Evolutionary conservation across 2,113 vertebrate genomes (phyloP).

Genomic region (Cranoglanis bouderius): DNA sequence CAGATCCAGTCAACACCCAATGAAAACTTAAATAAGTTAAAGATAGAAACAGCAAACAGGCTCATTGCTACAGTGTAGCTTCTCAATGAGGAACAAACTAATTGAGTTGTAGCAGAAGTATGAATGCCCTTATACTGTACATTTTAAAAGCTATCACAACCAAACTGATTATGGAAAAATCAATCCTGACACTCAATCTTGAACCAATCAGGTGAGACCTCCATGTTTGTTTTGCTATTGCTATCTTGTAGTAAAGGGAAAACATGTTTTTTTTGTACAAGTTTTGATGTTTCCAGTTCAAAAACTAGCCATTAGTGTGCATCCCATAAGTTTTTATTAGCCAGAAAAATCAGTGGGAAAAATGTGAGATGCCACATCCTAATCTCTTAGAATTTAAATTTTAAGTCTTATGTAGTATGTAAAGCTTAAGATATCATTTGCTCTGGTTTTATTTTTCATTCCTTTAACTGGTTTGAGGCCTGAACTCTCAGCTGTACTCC

Average conservation of each 20-base stretch:
- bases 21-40: neutral
- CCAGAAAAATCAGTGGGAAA: neutral
- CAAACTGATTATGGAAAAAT: neutral
- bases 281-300: neutral
- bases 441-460: neutral
- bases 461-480: neutral
- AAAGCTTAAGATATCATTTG: neutral
- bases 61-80: neutral
- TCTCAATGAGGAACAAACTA: neutral
- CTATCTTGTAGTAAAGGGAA: neutral
- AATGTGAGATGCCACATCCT: neutral
- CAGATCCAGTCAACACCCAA: neutral
- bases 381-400: neutral
- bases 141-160: constrained; percentile 1
- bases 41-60: neutral
- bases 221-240: neutral
- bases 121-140: neutral
- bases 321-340: neutral
- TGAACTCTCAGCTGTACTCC: neutral
- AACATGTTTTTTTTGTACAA: neutral
- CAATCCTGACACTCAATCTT: neutral
- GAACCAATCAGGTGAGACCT: neutral
- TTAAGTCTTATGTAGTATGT: neutral
- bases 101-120: neutral
- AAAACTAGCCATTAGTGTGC: neutral